Conservation (phyloP, 2,797 vertebrate genomes). For the Chaetophractus vellerosus region DNA sequence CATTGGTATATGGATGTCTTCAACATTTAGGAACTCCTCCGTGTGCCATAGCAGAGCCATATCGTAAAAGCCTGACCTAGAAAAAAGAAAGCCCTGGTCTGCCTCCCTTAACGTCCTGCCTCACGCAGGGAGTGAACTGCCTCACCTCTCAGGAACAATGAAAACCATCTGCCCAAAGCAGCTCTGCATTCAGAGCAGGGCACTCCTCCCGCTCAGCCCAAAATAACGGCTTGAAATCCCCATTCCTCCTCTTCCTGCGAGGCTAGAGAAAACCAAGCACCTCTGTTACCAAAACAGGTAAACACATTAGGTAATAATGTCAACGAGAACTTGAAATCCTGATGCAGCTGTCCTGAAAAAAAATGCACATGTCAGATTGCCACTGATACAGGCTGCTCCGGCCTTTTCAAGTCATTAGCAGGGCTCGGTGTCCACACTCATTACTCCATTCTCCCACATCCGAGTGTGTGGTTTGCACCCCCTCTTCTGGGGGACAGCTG, state of each 20-base stretch:
- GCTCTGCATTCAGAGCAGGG: background rate
- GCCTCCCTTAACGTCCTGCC: background rate
- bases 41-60: background rate
- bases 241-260: background rate
- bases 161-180: background rate
- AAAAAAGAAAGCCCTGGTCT: background rate
- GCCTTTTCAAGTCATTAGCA: background rate
- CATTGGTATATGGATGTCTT: background rate
- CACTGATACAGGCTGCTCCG: background rate
- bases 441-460: background rate
- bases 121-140: background rate
- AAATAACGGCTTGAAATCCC: background rate
- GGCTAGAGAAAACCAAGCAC: background rate
- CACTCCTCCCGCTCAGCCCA: background rate
- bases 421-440: fast-evolving
- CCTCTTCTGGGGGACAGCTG: background rate
- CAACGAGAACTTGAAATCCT: background rate
- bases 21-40: background rate
- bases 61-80: background rate
- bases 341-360: background rate
- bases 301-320: background rate
- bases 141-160: background rate
- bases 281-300: background rate
- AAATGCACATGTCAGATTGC: fast-evolving
- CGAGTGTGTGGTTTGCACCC: slow-evolving; percentile 43